Conservation (phyloP, 2,888 invertebrate genomes). For the Tetranychus piercei region DNA sequence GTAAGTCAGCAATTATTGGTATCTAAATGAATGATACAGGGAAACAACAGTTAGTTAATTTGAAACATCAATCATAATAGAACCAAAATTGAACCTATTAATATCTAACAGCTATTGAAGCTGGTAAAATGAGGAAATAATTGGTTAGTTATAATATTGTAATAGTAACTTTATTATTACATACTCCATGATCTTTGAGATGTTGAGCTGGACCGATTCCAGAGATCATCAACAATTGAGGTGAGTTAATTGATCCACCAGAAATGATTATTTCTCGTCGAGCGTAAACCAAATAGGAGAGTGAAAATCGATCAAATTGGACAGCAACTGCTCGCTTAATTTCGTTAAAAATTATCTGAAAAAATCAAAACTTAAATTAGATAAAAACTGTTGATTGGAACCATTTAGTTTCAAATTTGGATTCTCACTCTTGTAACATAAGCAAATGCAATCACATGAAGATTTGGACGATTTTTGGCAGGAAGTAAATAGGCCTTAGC, state of each 20-base stretch:
- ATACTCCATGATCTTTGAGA: not conserved
- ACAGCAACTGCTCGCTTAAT: constrained; percentile 10
- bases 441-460: constrained; percentile 42
- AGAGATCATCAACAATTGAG: constrained; percentile 12
- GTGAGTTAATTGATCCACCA: constrained; percentile 9
- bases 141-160: too few species aligned
- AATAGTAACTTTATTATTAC: not conserved
- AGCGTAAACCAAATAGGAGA: not conserved
- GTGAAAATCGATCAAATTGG: constrained; percentile 2
- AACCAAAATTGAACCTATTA: too few species aligned
- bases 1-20: constrained; percentile 35
- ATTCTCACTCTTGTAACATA: constrained; percentile 25
- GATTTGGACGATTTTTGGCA: constrained; percentile 38
- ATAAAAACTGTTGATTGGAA: not conserved
- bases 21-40: constrained; percentile 28
- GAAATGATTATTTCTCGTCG: constrained; percentile 3
- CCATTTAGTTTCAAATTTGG: too few species aligned
- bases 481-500: constrained; percentile 30
- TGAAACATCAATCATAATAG: too few species aligned
- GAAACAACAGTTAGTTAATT: not conserved
- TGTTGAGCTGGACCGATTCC: constrained; percentile 13
- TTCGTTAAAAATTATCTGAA: constrained; percentile 6
- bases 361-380: not conserved
- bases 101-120: too few species aligned
- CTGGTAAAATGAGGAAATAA: too few species aligned